Conservation (phyloP, 1,140 invertebrate species). For the Diorhabda elongata region DNA sequence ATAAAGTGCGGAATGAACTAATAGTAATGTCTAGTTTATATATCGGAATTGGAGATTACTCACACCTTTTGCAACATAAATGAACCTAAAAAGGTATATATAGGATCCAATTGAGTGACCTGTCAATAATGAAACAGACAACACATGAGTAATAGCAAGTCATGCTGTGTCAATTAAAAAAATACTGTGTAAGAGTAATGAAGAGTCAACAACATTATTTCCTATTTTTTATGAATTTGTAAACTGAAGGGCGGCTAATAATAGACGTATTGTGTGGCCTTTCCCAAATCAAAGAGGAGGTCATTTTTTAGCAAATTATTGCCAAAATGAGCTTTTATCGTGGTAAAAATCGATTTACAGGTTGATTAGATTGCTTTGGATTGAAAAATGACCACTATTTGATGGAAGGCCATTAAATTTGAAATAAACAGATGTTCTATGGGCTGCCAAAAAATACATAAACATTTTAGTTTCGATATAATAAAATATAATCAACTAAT, state of each 20-base stretch:
- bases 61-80: too few species aligned
- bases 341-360: neutral
- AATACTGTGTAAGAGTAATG: slow-evolving; percentile 8
- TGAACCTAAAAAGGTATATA: too few species aligned
- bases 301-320: slow-evolving; percentile 17
- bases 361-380: neutral
- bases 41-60: too few species aligned
- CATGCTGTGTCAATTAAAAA: slow-evolving; percentile 20
- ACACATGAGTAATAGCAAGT: slow-evolving; percentile 12
- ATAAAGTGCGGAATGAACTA: too few species aligned
- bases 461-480: too few species aligned
- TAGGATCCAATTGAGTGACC: neutral
- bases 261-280: slow-evolving; percentile 10
- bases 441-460: too few species aligned
- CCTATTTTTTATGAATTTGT: slow-evolving; percentile 19
- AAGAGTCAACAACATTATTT: slow-evolving; percentile 14
- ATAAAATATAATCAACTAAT: too few species aligned
- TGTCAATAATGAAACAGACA: neutral
- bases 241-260: neutral
- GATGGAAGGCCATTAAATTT: neutral
- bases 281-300: neutral
- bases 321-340: neutral
- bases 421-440: neutral
- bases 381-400: neutral
- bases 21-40: too few species aligned